Evolutionary conservation across 37 sponge, comb jelly and placozoan species (phyloP), one percentile per base, ranked within the genome.

Genomic region (Petrosia ficiformis): DNA sequence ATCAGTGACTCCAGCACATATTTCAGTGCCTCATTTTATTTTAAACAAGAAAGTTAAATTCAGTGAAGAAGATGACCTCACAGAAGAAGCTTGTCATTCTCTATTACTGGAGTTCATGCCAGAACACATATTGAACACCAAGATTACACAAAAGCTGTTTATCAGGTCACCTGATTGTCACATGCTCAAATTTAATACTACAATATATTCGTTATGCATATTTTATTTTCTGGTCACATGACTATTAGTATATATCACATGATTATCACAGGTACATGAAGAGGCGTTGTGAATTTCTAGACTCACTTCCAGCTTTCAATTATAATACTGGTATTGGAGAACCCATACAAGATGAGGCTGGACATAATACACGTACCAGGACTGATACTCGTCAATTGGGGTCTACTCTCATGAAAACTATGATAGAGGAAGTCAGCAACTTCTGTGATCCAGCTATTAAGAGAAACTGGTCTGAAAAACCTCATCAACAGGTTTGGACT

Each of bases 341-440:
- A 54, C 74, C 78, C 67, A 37, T 69, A 34, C 57, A 85, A 41
- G 38, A 42, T 38, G 74, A 71, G 34, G 3, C 33, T 42, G 93
- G 80, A 44, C 22, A 58, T 32, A 59, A 77, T 44, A n/a, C n/a
- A n/a, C n/a, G n/a, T n/a, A 41, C 59, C 37, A 25, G 39, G 31
- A 81, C 79, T 11, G 67, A 90, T 44, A 94, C 95, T 1, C 43
- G 42, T 6, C 44, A 84, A 42, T 87, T 94, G 38, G 95, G 95
- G 3, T 90, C 90, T 16, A 87, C 85, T 48, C 76, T 94, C 56
- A 79, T 94, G 89, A 35, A 28, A 30, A 81, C 88, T 26, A 94
- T 94, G 95, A 72, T 94, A 39, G 76, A 71, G 43, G 95, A 94
- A 44, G 91, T 90, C 29, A 57, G 42, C 14, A 72, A 83, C 38